phyloP scores from a whole-genome alignment of 2,888 invertebrate species.

The Orgyia antiqua region DNA sequence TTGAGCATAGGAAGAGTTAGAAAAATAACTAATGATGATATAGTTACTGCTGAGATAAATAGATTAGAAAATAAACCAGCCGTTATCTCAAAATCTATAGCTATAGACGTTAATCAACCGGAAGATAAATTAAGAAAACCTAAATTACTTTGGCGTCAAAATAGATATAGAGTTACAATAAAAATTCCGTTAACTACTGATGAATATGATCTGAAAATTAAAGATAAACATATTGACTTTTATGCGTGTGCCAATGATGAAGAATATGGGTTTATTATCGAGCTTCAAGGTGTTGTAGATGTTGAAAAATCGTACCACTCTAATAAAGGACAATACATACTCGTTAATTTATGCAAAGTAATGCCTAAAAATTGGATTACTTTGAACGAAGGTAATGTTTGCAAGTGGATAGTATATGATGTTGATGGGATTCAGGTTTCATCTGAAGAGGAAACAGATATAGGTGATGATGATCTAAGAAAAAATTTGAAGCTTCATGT shows the following conservation, averaged over 20 bases:
- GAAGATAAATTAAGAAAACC: constrained; percentile 28
- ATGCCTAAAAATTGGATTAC: constrained; percentile 50
- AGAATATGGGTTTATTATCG: constrained; percentile 52
- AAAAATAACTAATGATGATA: constrained; percentile 29
- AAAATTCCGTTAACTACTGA: constrained; percentile 58
- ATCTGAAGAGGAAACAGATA: constrained; percentile 45
- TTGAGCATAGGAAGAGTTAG: constrained; percentile 38
- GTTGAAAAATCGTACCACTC: constrained; percentile 35
- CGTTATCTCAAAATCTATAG: no score
- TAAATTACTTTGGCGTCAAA: constrained; percentile 57
- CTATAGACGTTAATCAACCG: no score
- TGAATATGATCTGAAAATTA: constrained; percentile 42
- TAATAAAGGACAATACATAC: constrained; percentile 58
- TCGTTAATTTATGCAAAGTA: constrained; percentile 46
- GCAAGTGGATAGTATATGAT: constrained; percentile 61
- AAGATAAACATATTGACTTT: constrained; percentile 43
- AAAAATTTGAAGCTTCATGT: constrained; percentile 27
- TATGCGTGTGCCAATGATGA: constrained; percentile 35
- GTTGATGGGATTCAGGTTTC: constrained; percentile 48
- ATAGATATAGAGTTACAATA: constrained; percentile 35
- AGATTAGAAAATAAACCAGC: no score
- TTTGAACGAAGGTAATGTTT: constrained; percentile 37
- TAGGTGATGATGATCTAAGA: constrained; percentile 12
- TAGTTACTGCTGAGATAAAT: not conserved
- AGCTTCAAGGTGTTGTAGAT: constrained; percentile 54